phyloP scores from a whole-genome alignment of 2,888 invertebrate species.

The Anticlea derivata region DNA sequence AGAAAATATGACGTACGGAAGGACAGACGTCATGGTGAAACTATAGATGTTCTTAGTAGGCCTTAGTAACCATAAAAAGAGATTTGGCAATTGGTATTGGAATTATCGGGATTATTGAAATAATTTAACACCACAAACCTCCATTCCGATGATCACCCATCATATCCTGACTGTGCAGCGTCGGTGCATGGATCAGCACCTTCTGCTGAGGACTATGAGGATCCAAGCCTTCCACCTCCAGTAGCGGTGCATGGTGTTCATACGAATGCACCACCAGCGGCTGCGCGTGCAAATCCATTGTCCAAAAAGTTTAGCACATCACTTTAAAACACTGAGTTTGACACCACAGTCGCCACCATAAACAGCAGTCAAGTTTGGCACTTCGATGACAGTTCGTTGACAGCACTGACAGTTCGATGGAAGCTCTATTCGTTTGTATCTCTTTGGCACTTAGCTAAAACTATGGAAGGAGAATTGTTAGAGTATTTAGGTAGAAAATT shows the following conservation, averaged over 20 bases:
- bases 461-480: slow-evolving; percentile 46
- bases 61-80: too few species aligned
- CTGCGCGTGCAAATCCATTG: slow-evolving; percentile 78
- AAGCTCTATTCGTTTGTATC: slow-evolving; percentile 21
- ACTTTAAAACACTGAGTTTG: slow-evolving; percentile 23
- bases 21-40: too few species aligned
- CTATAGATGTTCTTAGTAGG: too few species aligned
- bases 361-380: background rate
- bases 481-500: slow-evolving; percentile 57
- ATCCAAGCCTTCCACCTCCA: slow-evolving; percentile 76
- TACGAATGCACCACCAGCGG: slow-evolving; percentile 74
- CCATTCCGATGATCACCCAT: slow-evolving; percentile 76
- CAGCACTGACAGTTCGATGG: slow-evolving; percentile 22
- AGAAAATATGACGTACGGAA: too few species aligned
- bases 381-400: slow-evolving; percentile 15
- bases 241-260: slow-evolving; percentile 73
- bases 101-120: too few species aligned
- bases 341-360: too few species aligned
- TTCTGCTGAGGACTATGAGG: slow-evolving; percentile 80
- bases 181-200: slow-evolving; percentile 74
- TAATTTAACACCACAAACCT: slow-evolving; percentile 52
- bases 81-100: too few species aligned
- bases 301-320: slow-evolving; percentile 43
- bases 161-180: slow-evolving; percentile 72
- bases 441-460: slow-evolving; percentile 27